Percentiles rank a stretch among this genome's conserved stretches.
These are phyloP conservation scores for Sitophilus oryzae DNA, from an alignment of 1,140 invertebrate genomes.

Conservation along the genomic window DNA sequence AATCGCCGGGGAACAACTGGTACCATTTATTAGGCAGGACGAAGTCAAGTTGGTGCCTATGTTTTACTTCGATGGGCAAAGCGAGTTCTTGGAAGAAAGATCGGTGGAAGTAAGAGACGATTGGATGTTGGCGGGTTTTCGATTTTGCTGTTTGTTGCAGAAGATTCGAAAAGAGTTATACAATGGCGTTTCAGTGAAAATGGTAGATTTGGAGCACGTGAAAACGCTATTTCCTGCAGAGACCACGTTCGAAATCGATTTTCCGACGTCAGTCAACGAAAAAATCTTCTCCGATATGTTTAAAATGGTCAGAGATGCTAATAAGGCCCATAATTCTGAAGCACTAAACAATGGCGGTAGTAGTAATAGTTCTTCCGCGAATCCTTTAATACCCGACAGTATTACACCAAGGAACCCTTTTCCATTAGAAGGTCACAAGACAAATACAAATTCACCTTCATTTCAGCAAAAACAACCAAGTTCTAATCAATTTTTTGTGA, in stretches of 20 bases:
- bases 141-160: slow-evolving; percentile 51
- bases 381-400: no score
- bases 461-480: no score
- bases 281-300: no score
- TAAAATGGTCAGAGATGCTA: no score
- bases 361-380: no score
- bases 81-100: slow-evolving; percentile 9
- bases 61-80: slow-evolving; percentile 24
- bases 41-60: slow-evolving; percentile 8
- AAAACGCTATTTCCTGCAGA: slow-evolving; percentile 8
- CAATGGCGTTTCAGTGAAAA: slow-evolving; percentile 41
- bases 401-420: no score
- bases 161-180: slow-evolving; percentile 47
- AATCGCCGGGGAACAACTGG: slow-evolving; percentile 33
- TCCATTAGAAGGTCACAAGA: no score
- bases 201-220: slow-evolving; percentile 45
- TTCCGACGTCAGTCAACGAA: no score
- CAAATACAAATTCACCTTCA: no score
- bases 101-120: slow-evolving; percentile 26
- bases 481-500: no score
- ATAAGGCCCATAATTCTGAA: no score
- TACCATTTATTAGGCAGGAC: slow-evolving; percentile 13
- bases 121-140: slow-evolving; percentile 50
- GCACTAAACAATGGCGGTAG: no score
- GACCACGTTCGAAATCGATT: slow-evolving; percentile 11